A percentile compares a stretch with the other conserved stretches of the same genome.
Conservation (phyloP, 2,113 vertebrate genomes). For the Meles meles region DNA sequence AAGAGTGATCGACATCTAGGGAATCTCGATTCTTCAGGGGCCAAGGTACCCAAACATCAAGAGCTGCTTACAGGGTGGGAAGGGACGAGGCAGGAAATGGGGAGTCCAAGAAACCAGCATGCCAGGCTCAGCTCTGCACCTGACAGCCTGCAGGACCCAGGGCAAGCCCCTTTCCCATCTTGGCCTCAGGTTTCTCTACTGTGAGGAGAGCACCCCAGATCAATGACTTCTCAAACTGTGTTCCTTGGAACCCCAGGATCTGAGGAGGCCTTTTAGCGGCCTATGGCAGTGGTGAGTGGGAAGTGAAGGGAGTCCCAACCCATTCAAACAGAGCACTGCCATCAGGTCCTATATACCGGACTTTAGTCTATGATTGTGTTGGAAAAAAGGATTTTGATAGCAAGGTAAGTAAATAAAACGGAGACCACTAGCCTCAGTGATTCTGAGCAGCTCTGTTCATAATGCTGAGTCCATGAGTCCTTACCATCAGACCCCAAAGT, state of each 20-base stretch:
- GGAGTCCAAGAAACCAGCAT: not conserved
- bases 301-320: not conserved
- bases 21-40: not conserved
- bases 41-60: not conserved
- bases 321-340: not conserved
- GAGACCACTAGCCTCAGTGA: not conserved
- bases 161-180: not conserved
- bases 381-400: not conserved
- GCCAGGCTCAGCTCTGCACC: not conserved
- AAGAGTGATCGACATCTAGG: not conserved
- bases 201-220: not conserved
- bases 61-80: not conserved
- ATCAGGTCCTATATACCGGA: not conserved
- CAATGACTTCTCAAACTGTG: not conserved
- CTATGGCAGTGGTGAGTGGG: not conserved
- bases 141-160: not conserved
- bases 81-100: not conserved
- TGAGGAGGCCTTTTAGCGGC: not conserved
- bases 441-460: not conserved
- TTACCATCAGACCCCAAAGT: not conserved
- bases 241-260: not conserved
- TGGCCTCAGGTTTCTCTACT: not conserved
- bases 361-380: not conserved
- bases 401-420: constrained; percentile 1
- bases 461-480: not conserved